Base-by-base conservation (phyloP, 2,888 invertebrate genomes). In the Tribolium freemani region DNA sequence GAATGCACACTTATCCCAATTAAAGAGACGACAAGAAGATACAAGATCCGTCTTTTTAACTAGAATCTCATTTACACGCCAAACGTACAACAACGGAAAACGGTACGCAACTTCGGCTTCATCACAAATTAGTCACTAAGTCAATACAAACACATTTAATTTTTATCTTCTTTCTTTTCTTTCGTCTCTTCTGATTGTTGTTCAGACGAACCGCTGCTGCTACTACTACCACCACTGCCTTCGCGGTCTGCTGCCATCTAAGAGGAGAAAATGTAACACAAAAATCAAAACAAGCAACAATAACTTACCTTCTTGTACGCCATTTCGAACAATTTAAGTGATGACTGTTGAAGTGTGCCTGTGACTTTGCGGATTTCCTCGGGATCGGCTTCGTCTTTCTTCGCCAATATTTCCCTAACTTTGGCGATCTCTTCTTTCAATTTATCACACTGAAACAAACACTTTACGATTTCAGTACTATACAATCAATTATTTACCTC, bases 251-350 rank as follows among this genome's bases (percentile, higher is more conserved):
- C 90, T 30, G 93, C 92, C 93, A 93, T 93, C 92, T 93, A 79
- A 26, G 71, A 74, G n/a, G n/a, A n/a, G 74, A 60, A 50, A 63
- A 10, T 20, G n/a, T 54, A 46, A 38, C 3, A 1, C 53, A 44
- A 46, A 45, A 26, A 67, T 66, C 50, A 61, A 16, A 50, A 44
- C 16, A 69, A 54, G 60, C 31, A 56, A 48, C 53, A 30, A 79
- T 10, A 60, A 16, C n/a, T 70, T 87, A 98, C 98, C 94, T 99
- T 99, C 89, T 98, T 99, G 91, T 99, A 99, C 0, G 99, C 99
- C 91, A 98, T 96, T 88, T 99, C 99, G 88, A 99, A 99, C 21
- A 99, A 90, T 87, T 99, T 99, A 69, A 99, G 88, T 69, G 99
- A 98, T 69, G 96, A 94, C 86, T 99, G 98, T 87, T 99, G 99